Percentiles rank a stretch among this genome's conserved stretches.
These are phyloP conservation scores for Dryococelus australis DNA, from an alignment of 2,888 invertebrate genomes.

Conservation along the genomic window DNA sequence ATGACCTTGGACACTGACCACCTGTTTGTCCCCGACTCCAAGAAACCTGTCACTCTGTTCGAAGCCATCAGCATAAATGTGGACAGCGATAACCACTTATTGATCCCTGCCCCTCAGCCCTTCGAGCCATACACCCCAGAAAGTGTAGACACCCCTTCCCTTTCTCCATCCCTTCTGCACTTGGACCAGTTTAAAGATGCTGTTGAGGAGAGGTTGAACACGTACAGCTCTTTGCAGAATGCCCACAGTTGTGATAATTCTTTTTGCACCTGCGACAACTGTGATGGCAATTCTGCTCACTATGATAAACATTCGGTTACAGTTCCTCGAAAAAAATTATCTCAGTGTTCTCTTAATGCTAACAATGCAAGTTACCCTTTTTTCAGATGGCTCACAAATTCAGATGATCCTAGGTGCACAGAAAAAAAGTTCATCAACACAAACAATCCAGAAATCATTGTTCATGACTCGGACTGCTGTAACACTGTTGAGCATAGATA, in stretches of 20 bases:
- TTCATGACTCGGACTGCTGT: background rate
- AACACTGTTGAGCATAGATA: background rate
- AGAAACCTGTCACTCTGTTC: conserved; percentile 31
- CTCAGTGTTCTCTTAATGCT: background rate
- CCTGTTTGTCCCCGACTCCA: conserved; percentile 27
- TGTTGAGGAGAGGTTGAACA: background rate
- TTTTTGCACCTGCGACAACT: background rate
- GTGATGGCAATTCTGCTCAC: background rate
- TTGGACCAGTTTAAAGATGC: background rate
- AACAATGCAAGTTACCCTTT: background rate
- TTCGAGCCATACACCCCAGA: conserved; percentile 85
- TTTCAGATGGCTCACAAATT: background rate
- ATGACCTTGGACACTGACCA: conserved; percentile 21
- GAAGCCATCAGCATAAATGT: conserved; percentile 27
- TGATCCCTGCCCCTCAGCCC: conserved; percentile 54
- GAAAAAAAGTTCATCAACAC: background rate
- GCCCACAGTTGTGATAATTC: too few relatives aligned
- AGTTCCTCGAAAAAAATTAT: background rate
- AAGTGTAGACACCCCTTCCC: conserved; percentile 79
- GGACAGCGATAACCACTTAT: conserved; percentile 27
- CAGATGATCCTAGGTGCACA: background rate
- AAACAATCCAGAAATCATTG: background rate
- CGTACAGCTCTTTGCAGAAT: background rate
- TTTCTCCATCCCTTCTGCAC: conserved; percentile 56
- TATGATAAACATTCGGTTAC: conserved; percentile 4